Evolutionary conservation across 1,140 invertebrate species (phyloP), one percentile per base, ranked within the genome.

Genomic region (Apis cerana): DNA sequence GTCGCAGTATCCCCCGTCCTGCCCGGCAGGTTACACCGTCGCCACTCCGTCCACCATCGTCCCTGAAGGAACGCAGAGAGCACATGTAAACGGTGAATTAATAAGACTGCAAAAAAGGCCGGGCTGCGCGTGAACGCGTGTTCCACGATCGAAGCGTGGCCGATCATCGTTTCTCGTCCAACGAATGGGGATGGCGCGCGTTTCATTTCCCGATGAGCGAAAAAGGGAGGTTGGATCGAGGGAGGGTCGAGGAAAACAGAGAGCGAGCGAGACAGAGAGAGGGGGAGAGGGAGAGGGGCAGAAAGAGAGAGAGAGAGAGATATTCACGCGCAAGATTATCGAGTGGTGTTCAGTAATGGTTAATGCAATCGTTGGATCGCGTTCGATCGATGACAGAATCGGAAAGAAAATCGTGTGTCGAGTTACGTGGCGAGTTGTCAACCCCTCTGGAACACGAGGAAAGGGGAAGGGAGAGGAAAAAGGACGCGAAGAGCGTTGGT

Each of bases 1-100:
- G 92, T 91, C 90, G 92, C 92, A 92, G 92, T 93, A 85, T 91
- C 75, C 79, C 87, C 85, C 88, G 90, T 89, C 86, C 85, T 84
- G 88, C 77, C 80, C 82, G 88, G 85, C 89, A 83, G 86, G 88
- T 88, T 87, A 64, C 79, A 88, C 88, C 88, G 89, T 91, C 84
- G 88, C 75, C 88, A 90, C 89, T 93, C 91, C 92, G 91, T 92
- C 90, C 91, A 92, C 84, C 84, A 71, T 89, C 87, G 78, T 88
- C 81, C 67, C 65, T 74, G 68, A 86, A 85, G 78, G 58, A 88
- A 65, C 80, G 75, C 61, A 43, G 69, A 75, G 75, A 43, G 33
- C 89, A 88, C 83, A 88, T 82, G 88, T 85, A 75, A 89, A 86
- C 84, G 81, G 87, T 84, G 80, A 82, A 88, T 33, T 33, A 4